Base-by-base conservation (phyloP, 2,797 vertebrate species). In the Arnoldichthys spilopterus region DNA sequence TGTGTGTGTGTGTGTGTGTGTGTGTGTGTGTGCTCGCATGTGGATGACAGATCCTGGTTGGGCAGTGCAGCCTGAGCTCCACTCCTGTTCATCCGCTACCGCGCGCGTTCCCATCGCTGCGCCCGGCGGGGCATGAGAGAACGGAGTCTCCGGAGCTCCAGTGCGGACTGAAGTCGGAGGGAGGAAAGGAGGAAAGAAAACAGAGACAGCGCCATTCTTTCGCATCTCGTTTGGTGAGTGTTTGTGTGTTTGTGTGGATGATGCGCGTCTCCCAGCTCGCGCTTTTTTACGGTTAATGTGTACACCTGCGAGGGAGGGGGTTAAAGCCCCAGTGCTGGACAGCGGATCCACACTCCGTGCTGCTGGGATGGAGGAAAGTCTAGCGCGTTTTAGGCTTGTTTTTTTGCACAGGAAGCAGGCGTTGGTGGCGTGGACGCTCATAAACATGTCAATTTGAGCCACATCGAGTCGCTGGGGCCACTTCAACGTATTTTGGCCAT, bases 171-270 rank as follows among this genome's bases (percentile, higher is more conserved):
- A 56, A 16, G 13, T 34, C 4, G 13, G 16, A n/a, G 20, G 32
- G 0, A 70, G 30, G 0, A 34, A 5, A 45, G 22, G 0, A 13
- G 40, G 34, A 72, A 20, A 67, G 66, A 32, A 24, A 37, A 66
- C 30, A 32, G 26, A 69, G 22, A 74, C 12, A 24, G 82, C 79
- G 59, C 70, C 37, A 49, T 56, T 76, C 34, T n/a, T 43, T 37
- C 79, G 82, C 82, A 82, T 74, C 67, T 77, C 73, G 79, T 85
- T 86, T 79, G 88, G 87, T 88, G 75, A 89, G 88, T 89, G 80
- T 76, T 77, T 82, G n/a, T n/a, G n/a, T n/a, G n/a, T n/a, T n/a
- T n/a, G n/a, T n/a, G n/a, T n/a, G n/a, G 82, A 75, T 84, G 83
- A 85, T 82, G 81, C 85, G 75, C 37, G 56, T 69, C 74, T 72